A percentile compares a stretch with the other conserved stretches of the same genome.
phyloP scores from a whole-genome alignment of 2,797 vertebrate species.

The Microhierax caerulescens region DNA sequence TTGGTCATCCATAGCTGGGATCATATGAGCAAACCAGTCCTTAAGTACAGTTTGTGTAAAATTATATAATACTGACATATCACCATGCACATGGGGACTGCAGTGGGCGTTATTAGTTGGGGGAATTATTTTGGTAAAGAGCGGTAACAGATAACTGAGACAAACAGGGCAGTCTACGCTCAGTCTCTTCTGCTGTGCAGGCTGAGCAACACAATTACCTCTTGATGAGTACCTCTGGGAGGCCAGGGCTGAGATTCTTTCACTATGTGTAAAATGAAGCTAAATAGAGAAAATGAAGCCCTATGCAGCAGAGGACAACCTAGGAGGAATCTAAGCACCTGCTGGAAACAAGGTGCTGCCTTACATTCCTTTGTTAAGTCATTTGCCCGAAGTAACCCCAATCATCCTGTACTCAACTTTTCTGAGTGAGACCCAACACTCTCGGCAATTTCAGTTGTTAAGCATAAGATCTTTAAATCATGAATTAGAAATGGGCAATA shows the following conservation, averaged over 20 bases:
- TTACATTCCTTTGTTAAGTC: background rate
- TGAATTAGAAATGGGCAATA: background rate
- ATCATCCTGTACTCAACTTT: background rate
- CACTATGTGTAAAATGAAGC: background rate
- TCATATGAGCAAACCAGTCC: background rate
- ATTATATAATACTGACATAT: background rate
- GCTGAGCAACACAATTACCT: background rate
- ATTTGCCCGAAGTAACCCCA: background rate
- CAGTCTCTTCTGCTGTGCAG: background rate
- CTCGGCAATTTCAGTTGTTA: background rate
- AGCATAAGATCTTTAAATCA: background rate
- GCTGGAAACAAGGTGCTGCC: background rate
- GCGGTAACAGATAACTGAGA: background rate
- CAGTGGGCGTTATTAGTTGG: background rate
- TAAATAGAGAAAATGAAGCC: background rate
- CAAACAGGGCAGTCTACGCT: background rate
- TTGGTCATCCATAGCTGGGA: fast-evolving
- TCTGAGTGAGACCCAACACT: background rate
- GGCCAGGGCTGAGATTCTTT: background rate
- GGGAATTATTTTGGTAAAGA: background rate
- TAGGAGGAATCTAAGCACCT: background rate
- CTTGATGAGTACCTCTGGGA: background rate
- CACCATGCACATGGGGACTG: fast-evolving
- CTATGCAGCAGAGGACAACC: background rate
- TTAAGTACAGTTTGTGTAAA: background rate